These are phyloP conservation scores for Falco novaeseelandiae DNA, from an alignment of 2,797 vertebrate species.

Conservation along the genomic window DNA sequence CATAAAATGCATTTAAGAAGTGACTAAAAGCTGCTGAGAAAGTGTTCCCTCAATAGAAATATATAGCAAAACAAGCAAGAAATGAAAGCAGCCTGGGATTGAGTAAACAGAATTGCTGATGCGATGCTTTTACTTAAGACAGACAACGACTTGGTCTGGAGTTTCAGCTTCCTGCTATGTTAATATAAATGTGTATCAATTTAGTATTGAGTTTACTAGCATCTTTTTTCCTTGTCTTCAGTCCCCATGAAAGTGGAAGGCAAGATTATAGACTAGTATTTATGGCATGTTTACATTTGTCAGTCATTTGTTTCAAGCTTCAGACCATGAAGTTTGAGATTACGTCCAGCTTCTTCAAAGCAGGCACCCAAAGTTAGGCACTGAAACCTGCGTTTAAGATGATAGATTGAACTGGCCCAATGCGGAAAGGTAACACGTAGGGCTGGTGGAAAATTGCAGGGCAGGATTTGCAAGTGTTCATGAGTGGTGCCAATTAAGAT, in stretches of 20 bases:
- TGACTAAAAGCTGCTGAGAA: conserved; percentile 78
- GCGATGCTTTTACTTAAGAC: conserved; percentile 65
- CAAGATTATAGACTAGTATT: background rate
- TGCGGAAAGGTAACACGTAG: background rate
- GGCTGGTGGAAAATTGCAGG: background rate
- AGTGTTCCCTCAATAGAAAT: conserved; percentile 74
- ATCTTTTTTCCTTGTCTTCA: conserved; percentile 13
- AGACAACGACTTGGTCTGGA: conserved; percentile 50
- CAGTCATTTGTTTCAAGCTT: background rate
- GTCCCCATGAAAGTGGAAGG: conserved; percentile 22
- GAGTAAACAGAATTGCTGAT: conserved; percentile 72
- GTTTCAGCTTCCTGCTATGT: conserved; percentile 61
- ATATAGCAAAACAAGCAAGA: conserved; percentile 73
- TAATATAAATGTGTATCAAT: conserved; percentile 63
- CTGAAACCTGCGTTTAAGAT: background rate
- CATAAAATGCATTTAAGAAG: conserved; percentile 79
- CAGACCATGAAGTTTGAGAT: background rate
- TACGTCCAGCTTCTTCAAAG: background rate
- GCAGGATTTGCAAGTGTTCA: background rate
- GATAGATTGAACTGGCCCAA: background rate
- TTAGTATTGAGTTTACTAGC: conserved; percentile 32
- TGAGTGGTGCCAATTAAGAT: fast-evolving
- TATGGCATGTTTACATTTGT: conserved; percentile 6
- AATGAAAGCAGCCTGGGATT: conserved; percentile 59
- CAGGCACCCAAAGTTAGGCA: background rate